phyloP scores from a whole-genome alignment of 2,888 invertebrate genomes.

The Ptilodon capucinus region DNA sequence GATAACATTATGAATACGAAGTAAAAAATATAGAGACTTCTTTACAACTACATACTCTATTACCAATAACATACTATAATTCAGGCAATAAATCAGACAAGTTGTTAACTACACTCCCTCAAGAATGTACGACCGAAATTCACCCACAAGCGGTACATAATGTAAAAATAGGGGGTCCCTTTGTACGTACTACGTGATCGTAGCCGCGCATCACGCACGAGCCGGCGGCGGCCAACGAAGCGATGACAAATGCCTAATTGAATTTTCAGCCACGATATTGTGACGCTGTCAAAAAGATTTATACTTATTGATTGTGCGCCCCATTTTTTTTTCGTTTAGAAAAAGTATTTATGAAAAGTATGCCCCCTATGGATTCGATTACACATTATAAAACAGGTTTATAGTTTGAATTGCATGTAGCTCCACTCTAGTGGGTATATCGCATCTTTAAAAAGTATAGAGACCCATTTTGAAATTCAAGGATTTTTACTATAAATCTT shows the following conservation, averaged over 20 bases:
- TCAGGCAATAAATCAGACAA: slow-evolving; percentile 44
- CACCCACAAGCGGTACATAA: slow-evolving; percentile 39
- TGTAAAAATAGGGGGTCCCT: slow-evolving; percentile 55
- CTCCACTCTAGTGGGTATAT: no score
- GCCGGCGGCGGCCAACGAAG: slow-evolving; percentile 53
- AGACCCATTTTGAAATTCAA: no score
- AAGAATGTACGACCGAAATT: slow-evolving; percentile 25
- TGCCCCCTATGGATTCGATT: neutral
- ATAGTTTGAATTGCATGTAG: no score
- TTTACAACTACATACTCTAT: neutral
- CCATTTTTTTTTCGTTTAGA: slow-evolving; percentile 10
- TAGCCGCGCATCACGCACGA: slow-evolving; percentile 60
- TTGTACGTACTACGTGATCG: slow-evolving; percentile 51
- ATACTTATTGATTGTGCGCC: slow-evolving; percentile 36
- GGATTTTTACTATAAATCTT: no score
- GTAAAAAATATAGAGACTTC: neutral
- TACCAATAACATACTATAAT: slow-evolving; percentile 23
- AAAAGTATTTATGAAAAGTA: slow-evolving; percentile 5
- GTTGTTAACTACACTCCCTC: slow-evolving; percentile 34
- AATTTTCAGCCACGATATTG: slow-evolving; percentile 66
- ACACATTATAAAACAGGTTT: no score
- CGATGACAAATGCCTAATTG: slow-evolving; percentile 72
- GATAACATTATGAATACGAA: no score
- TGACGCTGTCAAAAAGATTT: slow-evolving; percentile 55
- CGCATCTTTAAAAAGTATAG: no score